These are phyloP conservation scores for Scopus umbretta DNA, from an alignment of 2,113 vertebrate species.

Conservation along the genomic window DNA sequence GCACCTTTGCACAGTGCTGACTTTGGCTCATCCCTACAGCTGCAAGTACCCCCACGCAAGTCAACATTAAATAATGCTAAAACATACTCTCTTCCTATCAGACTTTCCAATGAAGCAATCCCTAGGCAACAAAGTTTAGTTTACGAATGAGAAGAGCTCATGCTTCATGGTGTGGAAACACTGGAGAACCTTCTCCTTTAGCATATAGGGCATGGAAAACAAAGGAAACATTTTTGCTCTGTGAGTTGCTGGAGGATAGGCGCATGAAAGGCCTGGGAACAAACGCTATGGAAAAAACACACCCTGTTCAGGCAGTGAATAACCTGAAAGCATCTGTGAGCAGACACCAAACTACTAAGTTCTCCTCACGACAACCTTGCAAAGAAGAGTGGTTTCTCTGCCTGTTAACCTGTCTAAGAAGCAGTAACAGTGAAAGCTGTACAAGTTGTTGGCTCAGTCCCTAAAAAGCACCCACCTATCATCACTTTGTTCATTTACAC, in stretches of 20 bases:
- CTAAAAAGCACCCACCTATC: not conserved
- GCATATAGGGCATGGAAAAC: not conserved
- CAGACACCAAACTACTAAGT: not conserved
- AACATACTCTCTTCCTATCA: not conserved
- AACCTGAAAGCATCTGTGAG: not conserved
- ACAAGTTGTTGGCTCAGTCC: not conserved
- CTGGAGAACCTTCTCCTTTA: not conserved
- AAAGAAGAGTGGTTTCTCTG: not conserved
- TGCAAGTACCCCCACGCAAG: not conserved
- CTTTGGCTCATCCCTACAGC: not conserved
- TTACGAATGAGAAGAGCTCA: not conserved
- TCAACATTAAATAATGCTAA: not conserved
- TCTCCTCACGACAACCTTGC: not conserved
- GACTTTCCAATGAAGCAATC: not conserved
- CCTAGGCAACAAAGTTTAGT: not conserved
- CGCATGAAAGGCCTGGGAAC: not conserved
- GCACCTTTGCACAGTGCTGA: not conserved
- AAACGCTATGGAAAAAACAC: not conserved
- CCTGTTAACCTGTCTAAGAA: not conserved
- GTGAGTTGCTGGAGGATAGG: not conserved
- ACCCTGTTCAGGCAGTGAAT: not conserved
- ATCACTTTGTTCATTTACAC: not conserved
- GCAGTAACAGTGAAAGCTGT: not conserved
- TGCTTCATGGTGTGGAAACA: not conserved
- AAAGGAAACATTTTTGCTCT: not conserved